Percentiles rank a stretch among this genome's conserved stretches.
Evolutionary conservation across 2,797 vertebrate genomes (phyloP).

Genomic region (Micrastur ruficollis): DNA sequence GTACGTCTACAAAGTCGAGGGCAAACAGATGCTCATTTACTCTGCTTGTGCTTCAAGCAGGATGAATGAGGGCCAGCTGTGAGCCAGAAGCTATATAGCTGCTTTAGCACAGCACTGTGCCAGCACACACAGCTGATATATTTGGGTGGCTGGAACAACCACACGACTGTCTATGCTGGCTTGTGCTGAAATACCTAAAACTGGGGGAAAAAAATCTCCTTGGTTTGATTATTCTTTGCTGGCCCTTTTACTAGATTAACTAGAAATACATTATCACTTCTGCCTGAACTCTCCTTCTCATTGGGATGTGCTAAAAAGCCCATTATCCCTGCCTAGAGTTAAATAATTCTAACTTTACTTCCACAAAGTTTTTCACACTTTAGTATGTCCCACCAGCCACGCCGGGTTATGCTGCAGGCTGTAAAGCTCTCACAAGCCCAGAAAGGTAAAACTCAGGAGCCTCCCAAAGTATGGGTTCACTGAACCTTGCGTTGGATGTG

Average conservation of each 20-base stretch:
- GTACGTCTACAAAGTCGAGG: not conserved
- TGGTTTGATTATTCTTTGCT: not conserved
- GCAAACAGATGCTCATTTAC: conserved; percentile 26
- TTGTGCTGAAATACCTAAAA: not conserved
- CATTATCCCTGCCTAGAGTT: not conserved
- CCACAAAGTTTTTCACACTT: not conserved
- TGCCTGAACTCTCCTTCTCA: not conserved
- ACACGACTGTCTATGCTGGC: not conserved
- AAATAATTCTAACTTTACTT: not conserved
- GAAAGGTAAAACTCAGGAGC: not conserved
- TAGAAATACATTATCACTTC: not conserved
- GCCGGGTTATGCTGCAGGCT: not conserved
- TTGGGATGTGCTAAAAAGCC: not conserved
- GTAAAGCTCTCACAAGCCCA: not conserved
- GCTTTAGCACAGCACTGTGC: not conserved
- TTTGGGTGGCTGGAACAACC: not conserved
- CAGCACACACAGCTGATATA: not conserved
- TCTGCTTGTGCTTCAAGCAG: not conserved
- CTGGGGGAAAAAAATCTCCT: not conserved
- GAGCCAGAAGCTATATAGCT: not conserved
- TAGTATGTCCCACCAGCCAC: not conserved
- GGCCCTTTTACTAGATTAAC: not conserved
- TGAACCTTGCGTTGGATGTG: not conserved
- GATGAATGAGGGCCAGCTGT: not conserved
- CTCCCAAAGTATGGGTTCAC: not conserved